These are phyloP conservation scores for Taurulus bubalis DNA, from an alignment of 2,113 vertebrate genomes.

Conservation along the genomic window DNA sequence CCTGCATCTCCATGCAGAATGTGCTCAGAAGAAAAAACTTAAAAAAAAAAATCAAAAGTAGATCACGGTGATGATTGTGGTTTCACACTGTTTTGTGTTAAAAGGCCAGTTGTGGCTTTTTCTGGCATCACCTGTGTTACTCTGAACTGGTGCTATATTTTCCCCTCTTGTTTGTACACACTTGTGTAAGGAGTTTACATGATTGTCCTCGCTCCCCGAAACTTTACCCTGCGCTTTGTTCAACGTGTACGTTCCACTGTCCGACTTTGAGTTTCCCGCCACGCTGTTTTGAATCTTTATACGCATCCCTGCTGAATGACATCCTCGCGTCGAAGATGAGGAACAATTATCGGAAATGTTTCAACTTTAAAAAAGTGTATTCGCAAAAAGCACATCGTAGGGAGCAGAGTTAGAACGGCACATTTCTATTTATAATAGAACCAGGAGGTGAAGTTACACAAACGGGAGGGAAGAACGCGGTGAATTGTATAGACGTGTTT, in stretches of 20 bases:
- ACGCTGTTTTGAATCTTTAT: conserved; percentile 5
- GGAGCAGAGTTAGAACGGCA: conserved; percentile 35
- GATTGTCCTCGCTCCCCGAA: conserved; percentile 1
- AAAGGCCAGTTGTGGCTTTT: conserved; percentile 42
- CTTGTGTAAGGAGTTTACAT: conserved; percentile 65
- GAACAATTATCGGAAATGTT: not conserved
- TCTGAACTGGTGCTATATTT: conserved; percentile 81
- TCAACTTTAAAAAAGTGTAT: conserved; percentile 8
- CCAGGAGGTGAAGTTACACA: conserved; percentile 12
- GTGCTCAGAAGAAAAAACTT: conserved; percentile 26
- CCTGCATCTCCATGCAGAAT: conserved; percentile 55
- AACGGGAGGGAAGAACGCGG: conserved; percentile 39
- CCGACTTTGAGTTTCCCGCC: conserved; percentile 28
- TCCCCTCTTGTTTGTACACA: conserved; percentile 63
- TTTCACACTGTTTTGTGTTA: conserved; percentile 55
- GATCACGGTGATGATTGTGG: conserved; percentile 52
- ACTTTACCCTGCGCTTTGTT: conserved; percentile 19
- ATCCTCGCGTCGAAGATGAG: not conserved
- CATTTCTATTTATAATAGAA: conserved; percentile 43
- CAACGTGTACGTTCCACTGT: conserved; percentile 39
- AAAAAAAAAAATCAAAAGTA: conserved; percentile 27
- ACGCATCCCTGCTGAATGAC: not conserved
- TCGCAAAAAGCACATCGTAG: conserved; percentile 46
- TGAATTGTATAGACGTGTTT: conserved; percentile 46
- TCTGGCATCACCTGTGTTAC: conserved; percentile 52